Percentiles rank a stretch among this genome's conserved stretches.
phyloP scores from a whole-genome alignment of 1,140 invertebrate species.

The Mercenaria mercenaria region DNA sequence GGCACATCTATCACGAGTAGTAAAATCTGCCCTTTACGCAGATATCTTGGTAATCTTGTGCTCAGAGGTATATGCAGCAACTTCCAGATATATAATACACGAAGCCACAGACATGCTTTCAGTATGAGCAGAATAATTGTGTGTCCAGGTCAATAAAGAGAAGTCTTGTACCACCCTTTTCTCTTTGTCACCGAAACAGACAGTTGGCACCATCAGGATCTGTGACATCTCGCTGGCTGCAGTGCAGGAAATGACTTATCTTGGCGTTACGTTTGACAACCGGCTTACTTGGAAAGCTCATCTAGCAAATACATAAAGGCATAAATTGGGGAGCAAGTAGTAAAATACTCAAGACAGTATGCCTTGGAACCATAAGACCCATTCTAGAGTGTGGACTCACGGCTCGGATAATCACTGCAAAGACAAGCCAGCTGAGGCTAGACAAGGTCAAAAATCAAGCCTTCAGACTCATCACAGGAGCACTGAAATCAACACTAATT shows the following conservation, averaged over 20 bases:
- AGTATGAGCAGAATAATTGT: slow-evolving; percentile 60
- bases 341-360: not conserved
- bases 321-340: slow-evolving; percentile 31
- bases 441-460: slow-evolving; percentile 5
- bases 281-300: slow-evolving; percentile 52
- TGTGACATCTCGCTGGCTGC: not conserved
- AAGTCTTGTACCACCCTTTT: slow-evolving; percentile 60
- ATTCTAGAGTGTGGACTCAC: not conserved
- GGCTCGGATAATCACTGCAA: not conserved
- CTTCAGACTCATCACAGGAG: not conserved
- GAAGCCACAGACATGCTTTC: slow-evolving; percentile 28
- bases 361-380: not conserved
- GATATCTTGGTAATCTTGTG: not conserved
- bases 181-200: slow-evolving; percentile 65
- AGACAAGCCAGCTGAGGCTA: not conserved
- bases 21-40: not conserved
- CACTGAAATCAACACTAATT: not conserved
- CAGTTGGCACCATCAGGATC: slow-evolving; percentile 44
- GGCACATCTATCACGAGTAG: not conserved
- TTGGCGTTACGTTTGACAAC: slow-evolving; percentile 19
- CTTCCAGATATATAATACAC: not conserved
- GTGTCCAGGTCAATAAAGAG: slow-evolving; percentile 56
- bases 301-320: slow-evolving; percentile 27
- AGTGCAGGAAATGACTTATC: slow-evolving; percentile 37
- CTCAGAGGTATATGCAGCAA: not conserved